phyloP scores from a whole-genome alignment of 2,113 vertebrate genomes.

The Dermatemys mawii region DNA sequence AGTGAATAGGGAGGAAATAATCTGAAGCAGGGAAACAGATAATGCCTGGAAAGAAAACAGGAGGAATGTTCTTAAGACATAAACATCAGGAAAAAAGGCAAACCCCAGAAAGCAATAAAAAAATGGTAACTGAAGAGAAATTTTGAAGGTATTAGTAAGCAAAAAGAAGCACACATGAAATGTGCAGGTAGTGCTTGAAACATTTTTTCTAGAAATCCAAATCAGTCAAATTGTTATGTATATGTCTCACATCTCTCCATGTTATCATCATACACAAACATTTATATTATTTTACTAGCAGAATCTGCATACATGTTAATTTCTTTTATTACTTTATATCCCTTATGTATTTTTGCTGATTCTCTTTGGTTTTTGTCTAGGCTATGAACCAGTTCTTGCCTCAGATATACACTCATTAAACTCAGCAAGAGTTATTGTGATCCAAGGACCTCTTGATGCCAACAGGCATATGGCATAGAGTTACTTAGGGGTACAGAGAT shows the following conservation, averaged over 20 bases:
- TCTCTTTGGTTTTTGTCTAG: not conserved
- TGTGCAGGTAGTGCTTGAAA: not conserved
- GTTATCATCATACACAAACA: not conserved
- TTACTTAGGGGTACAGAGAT: not conserved
- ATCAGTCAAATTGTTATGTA: not conserved
- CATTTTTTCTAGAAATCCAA: not conserved
- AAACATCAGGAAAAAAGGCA: constrained; percentile 26
- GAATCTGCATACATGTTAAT: not conserved
- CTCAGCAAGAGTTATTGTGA: not conserved
- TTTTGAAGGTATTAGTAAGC: not conserved
- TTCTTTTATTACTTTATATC: not conserved
- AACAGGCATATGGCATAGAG: not conserved
- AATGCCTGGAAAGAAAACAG: constrained; percentile 54
- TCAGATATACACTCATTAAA: not conserved
- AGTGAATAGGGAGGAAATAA: constrained; percentile 30
- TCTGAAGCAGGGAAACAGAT: constrained; percentile 24
- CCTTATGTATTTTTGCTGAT: not conserved
- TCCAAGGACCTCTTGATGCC: not conserved
- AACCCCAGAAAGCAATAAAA: not conserved
- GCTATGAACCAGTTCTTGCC: not conserved
- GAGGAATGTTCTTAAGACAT: constrained; percentile 26
- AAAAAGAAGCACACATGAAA: not conserved
- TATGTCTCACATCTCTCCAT: not conserved
- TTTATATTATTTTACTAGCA: not conserved
- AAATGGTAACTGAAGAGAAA: not conserved